phyloP scores from a whole-genome alignment of 1,140 invertebrate species.

The Littorina saxatilis region DNA sequence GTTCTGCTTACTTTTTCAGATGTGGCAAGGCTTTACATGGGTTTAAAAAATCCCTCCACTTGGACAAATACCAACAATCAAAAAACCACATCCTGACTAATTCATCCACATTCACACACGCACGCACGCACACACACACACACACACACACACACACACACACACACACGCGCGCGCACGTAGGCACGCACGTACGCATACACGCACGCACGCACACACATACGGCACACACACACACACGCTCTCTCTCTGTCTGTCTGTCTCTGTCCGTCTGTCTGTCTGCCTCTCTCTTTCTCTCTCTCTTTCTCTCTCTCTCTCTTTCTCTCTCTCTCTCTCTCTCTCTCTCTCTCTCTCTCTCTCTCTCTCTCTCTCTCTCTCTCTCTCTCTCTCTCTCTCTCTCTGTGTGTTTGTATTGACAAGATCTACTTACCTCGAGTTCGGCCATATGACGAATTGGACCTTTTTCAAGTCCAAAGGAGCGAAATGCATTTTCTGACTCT shows the following conservation, averaged over 20 bases:
- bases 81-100: background rate
- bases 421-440: too few species aligned
- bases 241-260: background rate
- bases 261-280: background rate
- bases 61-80: too few species aligned
- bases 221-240: too few species aligned
- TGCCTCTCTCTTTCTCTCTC: background rate
- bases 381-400: too few species aligned
- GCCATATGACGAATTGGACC: too few species aligned
- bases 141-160: constrained; percentile 21
- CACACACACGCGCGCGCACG: constrained; percentile 4
- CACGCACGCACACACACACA: constrained; percentile 14
- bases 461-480: too few species aligned
- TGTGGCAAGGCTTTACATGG: too few species aligned
- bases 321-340: background rate
- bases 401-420: too few species aligned
- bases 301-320: background rate
- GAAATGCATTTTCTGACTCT: too few species aligned
- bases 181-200: background rate
- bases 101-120: background rate
- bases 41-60: too few species aligned
- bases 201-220: too few species aligned
- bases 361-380: background rate
- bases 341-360: background rate
- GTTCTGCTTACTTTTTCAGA: too few species aligned